Evolutionary conservation across 2,888 invertebrate species (phyloP).

Genomic region (Napeogenes sylphis): DNA sequence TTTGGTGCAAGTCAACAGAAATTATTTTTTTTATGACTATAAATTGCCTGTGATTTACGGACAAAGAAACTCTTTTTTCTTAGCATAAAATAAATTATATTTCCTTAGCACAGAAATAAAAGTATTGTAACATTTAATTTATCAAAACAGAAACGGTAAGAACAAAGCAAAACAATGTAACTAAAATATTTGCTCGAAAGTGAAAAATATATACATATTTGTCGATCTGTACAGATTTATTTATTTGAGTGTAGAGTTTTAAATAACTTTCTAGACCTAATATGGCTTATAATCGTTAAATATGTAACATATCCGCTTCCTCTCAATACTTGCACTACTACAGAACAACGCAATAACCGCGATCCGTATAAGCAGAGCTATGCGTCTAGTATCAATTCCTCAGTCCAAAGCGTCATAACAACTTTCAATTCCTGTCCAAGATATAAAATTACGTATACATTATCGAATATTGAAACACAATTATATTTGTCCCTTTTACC

Average conservation of each 20-base stretch:
- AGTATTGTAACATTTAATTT: no score
- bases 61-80: no score
- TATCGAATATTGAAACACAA: not conserved
- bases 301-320: slow-evolving; percentile 5
- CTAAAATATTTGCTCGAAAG: no score
- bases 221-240: not conserved
- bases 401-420: slow-evolving; percentile 4
- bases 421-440: slow-evolving; percentile 5
- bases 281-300: no score
- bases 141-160: no score
- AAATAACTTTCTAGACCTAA: no score
- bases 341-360: slow-evolving; percentile 13
- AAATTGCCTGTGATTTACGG: not conserved
- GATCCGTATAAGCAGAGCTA: slow-evolving; percentile 12
- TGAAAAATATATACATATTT: not conserved
- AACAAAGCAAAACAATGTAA: no score
- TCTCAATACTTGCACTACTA: slow-evolving; percentile 4
- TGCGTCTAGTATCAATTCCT: slow-evolving; percentile 13
- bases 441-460: not conserved
- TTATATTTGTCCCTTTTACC: not conserved
- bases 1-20: slow-evolving; percentile 22
- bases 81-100: no score
- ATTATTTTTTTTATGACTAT: not conserved
- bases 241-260: no score
- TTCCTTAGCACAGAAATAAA: no score